Conservation (phyloP, 2,888 invertebrate genomes). For the Caprella mutica region DNA sequence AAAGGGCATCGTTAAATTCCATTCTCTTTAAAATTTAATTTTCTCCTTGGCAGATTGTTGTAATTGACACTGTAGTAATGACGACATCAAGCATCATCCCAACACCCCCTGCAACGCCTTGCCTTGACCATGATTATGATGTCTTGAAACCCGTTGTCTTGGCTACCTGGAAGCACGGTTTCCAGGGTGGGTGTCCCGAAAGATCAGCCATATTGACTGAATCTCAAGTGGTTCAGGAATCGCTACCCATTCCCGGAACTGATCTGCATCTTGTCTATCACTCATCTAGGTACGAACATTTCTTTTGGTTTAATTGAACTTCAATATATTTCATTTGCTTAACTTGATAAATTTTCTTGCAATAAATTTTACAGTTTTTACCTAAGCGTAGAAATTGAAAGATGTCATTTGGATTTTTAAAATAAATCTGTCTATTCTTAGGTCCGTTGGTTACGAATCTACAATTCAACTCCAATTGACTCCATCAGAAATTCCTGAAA, state of each 20-base stretch:
- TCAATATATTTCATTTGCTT: background rate
- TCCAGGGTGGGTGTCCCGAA: slow-evolving; percentile 85
- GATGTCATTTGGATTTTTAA: background rate
- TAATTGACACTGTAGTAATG: slow-evolving; percentile 76
- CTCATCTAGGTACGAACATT: slow-evolving; percentile 49
- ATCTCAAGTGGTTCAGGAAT: slow-evolving; percentile 85
- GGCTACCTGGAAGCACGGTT: slow-evolving; percentile 89
- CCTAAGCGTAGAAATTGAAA: background rate
- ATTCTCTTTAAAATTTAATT: too few relatives aligned
- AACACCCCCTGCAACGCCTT: slow-evolving; percentile 39
- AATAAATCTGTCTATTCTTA: too few relatives aligned
- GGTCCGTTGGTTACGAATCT: slow-evolving; percentile 83
- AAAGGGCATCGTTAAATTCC: too few relatives aligned
- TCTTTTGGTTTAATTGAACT: background rate
- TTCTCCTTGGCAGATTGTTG: slow-evolving; percentile 69
- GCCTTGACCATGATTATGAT: slow-evolving; percentile 79
- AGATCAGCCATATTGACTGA: slow-evolving; percentile 79
- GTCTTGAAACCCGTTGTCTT: slow-evolving; percentile 84
- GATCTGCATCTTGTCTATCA: slow-evolving; percentile 90
- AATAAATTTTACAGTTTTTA: background rate
- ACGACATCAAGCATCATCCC: slow-evolving; percentile 28
- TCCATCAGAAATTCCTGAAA: slow-evolving; percentile 66
- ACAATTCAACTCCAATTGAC: slow-evolving; percentile 85
- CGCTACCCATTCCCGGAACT: slow-evolving; percentile 83
- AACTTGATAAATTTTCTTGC: background rate